These are phyloP conservation scores for Sebastes cheni DNA, from an alignment of 2,797 vertebrate species.

Conservation along the genomic window DNA sequence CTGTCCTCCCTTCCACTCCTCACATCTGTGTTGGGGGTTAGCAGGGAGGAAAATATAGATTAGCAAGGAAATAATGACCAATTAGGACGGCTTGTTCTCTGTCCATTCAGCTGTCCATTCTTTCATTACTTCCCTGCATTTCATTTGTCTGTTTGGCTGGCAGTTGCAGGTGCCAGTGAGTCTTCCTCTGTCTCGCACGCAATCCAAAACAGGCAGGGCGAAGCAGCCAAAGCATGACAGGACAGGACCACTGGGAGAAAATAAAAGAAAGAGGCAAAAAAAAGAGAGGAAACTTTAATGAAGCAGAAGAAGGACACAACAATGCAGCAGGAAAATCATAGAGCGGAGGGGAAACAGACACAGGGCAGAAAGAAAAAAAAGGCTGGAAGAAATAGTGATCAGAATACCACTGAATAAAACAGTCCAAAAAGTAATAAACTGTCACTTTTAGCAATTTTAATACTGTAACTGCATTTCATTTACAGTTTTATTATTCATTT, in stretches of 20 bases:
- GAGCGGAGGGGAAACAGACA: neutral
- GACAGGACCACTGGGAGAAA: neutral
- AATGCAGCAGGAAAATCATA: neutral
- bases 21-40: constrained; percentile 65
- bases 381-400: neutral
- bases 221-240: constrained; percentile 21
- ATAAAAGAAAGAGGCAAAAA: neutral
- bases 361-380: neutral
- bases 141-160: constrained; percentile 62
- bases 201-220: constrained; percentile 46
- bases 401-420: neutral
- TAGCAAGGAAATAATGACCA: constrained; percentile 68
- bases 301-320: constrained; percentile 18
- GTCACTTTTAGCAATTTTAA: neutral
- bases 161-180: constrained; percentile 65
- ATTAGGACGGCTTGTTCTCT: constrained; percentile 67
- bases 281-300: constrained; percentile 8
- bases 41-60: constrained; percentile 62
- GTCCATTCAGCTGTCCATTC: constrained; percentile 57
- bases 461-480: neutral
- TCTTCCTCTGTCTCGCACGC: constrained; percentile 57
- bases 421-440: neutral
- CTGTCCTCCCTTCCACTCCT: constrained; percentile 33
- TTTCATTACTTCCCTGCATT: constrained; percentile 44
- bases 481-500: neutral